A percentile compares a stretch with the other conserved stretches of the same genome.
These are phyloP conservation scores for Dufourea novaeangliae DNA, from an alignment of 1,140 invertebrate species.

Conservation along the genomic window DNA sequence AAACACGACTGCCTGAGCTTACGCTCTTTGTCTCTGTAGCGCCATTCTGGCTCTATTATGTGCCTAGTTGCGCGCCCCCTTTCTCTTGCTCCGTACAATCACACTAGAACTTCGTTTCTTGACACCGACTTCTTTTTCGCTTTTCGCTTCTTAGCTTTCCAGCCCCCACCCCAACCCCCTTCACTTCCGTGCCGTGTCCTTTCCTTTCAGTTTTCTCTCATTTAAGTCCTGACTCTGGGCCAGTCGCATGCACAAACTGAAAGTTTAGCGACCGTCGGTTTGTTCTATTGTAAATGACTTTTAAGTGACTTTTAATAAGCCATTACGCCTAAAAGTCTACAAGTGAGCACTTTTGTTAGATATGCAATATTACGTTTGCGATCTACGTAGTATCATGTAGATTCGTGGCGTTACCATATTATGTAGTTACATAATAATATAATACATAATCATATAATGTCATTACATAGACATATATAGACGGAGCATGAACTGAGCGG, in stretches of 20 bases:
- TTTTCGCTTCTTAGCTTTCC: neutral
- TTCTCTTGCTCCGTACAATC: constrained; percentile 42
- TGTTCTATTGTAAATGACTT: constrained; percentile 58
- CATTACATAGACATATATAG: too few species aligned
- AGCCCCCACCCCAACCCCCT: neutral
- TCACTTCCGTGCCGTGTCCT: neutral
- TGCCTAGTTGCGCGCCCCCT: constrained; percentile 43
- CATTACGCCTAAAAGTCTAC: constrained; percentile 57
- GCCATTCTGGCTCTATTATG: constrained; percentile 49
- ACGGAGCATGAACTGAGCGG: too few species aligned
- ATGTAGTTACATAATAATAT: too few species aligned
- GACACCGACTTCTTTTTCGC: constrained; percentile 32
- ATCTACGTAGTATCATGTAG: too few species aligned
- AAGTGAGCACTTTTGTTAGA: constrained; percentile 41
- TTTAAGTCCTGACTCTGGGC: neutral
- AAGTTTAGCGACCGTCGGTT: too few species aligned
- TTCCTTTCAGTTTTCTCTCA: neutral
- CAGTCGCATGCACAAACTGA: too few species aligned
- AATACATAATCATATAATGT: too few species aligned
- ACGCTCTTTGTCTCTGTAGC: constrained; percentile 42
- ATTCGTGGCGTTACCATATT: too few species aligned
- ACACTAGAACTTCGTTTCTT: constrained; percentile 52
- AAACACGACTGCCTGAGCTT: constrained; percentile 24
- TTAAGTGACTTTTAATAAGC: constrained; percentile 59
- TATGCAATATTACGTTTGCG: too few species aligned